Evolutionary conservation across 2,113 vertebrate genomes (phyloP).

Genomic region (Chaetorhynchus papuensis): DNA sequence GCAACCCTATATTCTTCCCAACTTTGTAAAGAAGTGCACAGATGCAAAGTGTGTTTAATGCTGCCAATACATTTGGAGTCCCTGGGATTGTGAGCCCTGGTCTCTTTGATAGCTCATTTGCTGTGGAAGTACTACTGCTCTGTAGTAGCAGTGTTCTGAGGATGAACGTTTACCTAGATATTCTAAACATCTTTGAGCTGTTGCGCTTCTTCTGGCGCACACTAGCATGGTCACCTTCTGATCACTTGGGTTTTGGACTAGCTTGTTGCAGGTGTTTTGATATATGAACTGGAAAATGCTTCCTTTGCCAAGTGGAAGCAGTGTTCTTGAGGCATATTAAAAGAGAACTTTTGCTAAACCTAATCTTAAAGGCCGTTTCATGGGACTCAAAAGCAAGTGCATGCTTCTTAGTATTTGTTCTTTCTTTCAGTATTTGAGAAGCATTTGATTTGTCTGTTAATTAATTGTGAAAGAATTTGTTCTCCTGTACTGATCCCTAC

Average conservation of each 20-base stretch:
- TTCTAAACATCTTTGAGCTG: neutral
- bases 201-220: neutral
- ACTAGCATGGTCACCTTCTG: neutral
- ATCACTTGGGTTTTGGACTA: neutral
- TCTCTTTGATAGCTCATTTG: neutral
- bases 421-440: neutral
- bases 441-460: neutral
- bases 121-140: neutral
- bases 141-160: neutral
- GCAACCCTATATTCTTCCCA: neutral
- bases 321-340: neutral
- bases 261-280: neutral
- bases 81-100: neutral
- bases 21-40: neutral
- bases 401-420: neutral
- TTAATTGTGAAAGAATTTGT: neutral
- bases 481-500: neutral
- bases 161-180: neutral
- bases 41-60: neutral
- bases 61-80: neutral
- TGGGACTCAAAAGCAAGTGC: neutral
- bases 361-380: neutral
- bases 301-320: neutral
- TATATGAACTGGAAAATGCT: neutral
- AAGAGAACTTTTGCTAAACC: neutral